Percentiles rank a stretch among this genome's conserved stretches.
These are phyloP conservation scores for Cryptomyrus ogoouensis DNA, from an alignment of 2,113 vertebrate genomes.

Conservation along the genomic window DNA sequence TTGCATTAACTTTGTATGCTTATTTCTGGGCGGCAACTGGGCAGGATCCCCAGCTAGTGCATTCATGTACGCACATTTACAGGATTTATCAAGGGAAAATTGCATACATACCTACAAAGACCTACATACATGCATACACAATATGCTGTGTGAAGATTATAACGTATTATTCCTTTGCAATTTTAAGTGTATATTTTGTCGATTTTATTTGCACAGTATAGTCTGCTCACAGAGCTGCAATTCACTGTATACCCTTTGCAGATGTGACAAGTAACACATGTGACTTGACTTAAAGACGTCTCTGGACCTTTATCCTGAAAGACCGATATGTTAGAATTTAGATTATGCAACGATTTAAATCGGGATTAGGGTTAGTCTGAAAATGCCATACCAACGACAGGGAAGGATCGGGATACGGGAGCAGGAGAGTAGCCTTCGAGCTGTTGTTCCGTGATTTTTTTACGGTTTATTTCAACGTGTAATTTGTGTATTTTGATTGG, in stretches of 20 bases:
- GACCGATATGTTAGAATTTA: slow-evolving; percentile 3
- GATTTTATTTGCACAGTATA: neutral
- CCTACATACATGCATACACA: neutral
- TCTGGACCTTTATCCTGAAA: neutral
- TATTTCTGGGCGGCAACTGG: neutral
- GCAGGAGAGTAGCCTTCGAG: neutral
- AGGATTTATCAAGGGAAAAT: neutral
- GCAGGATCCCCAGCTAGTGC: neutral
- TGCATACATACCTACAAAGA: neutral
- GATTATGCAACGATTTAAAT: slow-evolving; percentile 44
- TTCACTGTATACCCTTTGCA: neutral
- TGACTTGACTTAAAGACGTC: neutral
- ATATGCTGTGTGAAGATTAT: neutral
- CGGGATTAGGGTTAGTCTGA: slow-evolving; percentile 50
- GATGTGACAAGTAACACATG: neutral
- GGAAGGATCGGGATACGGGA: slow-evolving; percentile 28
- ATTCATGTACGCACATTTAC: neutral
- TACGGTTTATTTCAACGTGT: neutral
- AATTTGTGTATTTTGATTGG: neutral
- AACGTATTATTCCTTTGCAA: neutral
- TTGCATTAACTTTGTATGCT: neutral
- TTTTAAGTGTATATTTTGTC: neutral
- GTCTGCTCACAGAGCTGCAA: neutral
- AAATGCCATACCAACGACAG: slow-evolving; percentile 51
- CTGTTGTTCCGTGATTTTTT: neutral